Conservation (phyloP, 2,797 vertebrate species). For the Microtus agrestis region DNA sequence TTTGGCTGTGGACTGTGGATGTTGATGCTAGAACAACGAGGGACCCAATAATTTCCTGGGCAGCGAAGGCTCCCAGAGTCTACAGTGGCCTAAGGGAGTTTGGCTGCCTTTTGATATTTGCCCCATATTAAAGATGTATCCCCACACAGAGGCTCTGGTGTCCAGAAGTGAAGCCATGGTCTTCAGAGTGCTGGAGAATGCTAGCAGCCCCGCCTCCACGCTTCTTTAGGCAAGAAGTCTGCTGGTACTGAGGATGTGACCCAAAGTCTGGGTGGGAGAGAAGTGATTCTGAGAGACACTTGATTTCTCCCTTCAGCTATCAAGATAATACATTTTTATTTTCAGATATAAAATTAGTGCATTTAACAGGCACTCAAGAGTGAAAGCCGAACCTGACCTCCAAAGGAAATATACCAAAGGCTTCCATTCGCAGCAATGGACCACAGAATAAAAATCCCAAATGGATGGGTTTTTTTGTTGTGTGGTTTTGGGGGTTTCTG, state of each 20-base stretch:
- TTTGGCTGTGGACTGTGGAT: neutral
- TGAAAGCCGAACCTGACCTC: neutral
- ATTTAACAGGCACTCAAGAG: neutral
- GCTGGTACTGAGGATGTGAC: neutral
- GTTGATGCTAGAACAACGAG: neutral
- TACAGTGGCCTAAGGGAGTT: neutral
- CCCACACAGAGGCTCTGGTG: neutral
- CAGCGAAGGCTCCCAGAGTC: neutral
- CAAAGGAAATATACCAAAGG: neutral
- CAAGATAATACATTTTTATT: neutral
- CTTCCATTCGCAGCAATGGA: neutral
- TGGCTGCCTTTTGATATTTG: neutral
- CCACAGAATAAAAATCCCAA: neutral
- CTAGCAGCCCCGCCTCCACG: neutral
- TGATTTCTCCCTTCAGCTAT: neutral
- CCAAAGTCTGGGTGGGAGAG: too few relatives aligned
- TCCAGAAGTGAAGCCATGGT: neutral
- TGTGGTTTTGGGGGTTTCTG: neutral
- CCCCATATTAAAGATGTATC: neutral
- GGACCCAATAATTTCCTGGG: neutral
- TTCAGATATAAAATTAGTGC: neutral
- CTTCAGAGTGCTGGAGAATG: neutral
- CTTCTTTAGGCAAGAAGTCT: neutral
- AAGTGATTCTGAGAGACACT: neutral
- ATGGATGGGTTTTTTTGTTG: neutral